phyloP scores from a whole-genome alignment of 2,113 vertebrate species.

The Tyto alba region DNA sequence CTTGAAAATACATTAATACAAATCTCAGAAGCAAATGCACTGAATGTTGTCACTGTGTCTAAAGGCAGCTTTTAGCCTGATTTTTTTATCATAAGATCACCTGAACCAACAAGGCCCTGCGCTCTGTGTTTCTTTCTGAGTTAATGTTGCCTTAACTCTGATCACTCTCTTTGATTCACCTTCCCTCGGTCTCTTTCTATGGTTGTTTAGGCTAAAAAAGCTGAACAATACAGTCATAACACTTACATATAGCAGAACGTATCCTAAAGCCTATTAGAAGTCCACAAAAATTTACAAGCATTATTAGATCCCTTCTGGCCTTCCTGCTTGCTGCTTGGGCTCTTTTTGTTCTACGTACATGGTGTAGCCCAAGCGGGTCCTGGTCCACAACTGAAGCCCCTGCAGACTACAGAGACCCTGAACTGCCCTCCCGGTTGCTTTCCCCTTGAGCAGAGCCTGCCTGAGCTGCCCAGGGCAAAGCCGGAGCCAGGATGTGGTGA shows the following conservation, averaged over 20 bases:
- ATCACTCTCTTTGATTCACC: not conserved
- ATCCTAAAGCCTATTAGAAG: not conserved
- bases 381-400: not conserved
- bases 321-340: not conserved
- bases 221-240: not conserved
- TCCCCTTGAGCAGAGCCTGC: not conserved
- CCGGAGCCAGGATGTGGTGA: not conserved
- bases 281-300: not conserved
- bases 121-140: not conserved
- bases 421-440: not conserved
- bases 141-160: not conserved
- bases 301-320: not conserved
- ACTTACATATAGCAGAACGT: not conserved
- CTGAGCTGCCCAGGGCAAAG: not conserved
- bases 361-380: not conserved
- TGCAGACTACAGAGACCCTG: not conserved
- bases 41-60: not conserved
- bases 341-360: not conserved
- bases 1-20: not conserved
- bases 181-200: not conserved
- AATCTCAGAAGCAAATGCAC: not conserved
- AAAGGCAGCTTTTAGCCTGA: not conserved
- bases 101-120: not conserved
- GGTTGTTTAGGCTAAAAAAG: not conserved
- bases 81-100: not conserved